These are phyloP conservation scores for Neopipo cinnamomea DNA, from an alignment of 2,113 vertebrate species.

Conservation along the genomic window DNA sequence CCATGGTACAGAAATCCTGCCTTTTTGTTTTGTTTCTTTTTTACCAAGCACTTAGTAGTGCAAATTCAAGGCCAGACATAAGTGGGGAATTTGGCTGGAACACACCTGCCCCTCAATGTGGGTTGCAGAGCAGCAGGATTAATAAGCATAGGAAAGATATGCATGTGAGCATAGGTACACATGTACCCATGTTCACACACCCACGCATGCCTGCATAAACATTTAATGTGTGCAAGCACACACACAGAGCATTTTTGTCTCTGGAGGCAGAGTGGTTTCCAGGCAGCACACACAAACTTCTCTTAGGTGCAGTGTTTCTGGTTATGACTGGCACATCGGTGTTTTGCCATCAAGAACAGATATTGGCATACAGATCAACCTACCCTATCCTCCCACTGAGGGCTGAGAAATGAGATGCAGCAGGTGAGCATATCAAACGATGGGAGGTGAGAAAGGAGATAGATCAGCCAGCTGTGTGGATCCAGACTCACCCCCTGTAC, in stretches of 20 bases:
- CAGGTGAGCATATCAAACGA: background rate
- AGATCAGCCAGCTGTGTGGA: background rate
- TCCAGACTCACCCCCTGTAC: background rate
- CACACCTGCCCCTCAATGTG: background rate
- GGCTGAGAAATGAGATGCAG: background rate
- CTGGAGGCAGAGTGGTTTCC: constrained; percentile 1
- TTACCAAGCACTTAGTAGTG: background rate
- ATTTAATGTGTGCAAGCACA: constrained; percentile 22
- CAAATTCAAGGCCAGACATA: background rate
- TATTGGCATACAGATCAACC: background rate
- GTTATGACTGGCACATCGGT: background rate
- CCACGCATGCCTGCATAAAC: background rate
- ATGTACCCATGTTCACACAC: background rate
- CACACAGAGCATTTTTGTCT: background rate
- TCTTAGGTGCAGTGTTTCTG: background rate
- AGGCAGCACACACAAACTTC: background rate
- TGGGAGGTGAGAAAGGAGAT: background rate
- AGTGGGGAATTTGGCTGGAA: background rate
- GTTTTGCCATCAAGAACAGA: constrained; percentile 20
- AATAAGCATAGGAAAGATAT: background rate
- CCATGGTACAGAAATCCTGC: background rate
- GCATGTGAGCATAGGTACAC: background rate
- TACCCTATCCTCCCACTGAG: background rate
- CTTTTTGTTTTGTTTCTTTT: background rate
- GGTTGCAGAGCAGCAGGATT: background rate